phyloP scores from a whole-genome alignment of 2,113 vertebrate genomes.

The Lepus europaeus region DNA sequence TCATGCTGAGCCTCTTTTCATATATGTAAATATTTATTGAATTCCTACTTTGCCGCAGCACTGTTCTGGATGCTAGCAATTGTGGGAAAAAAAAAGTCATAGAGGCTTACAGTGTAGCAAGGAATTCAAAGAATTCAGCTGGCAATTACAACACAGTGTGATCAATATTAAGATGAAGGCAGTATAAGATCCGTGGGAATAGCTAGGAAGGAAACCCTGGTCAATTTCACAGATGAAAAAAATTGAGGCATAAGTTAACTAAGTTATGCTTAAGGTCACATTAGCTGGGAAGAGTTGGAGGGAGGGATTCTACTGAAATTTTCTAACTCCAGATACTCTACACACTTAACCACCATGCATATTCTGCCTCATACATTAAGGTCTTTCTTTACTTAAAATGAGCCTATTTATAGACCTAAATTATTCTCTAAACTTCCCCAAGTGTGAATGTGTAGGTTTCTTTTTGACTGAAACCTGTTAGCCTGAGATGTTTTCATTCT shows the following conservation, averaged over 20 bases:
- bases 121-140: background rate
- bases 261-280: conserved; percentile 8
- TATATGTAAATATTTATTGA: background rate
- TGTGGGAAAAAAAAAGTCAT: conserved; percentile 23
- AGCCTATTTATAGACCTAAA: background rate
- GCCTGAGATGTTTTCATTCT: background rate
- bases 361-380: background rate
- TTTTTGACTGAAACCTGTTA: background rate
- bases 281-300: background rate
- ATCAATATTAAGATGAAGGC: conserved; percentile 15
- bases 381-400: conserved; percentile 38
- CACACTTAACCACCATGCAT: background rate
- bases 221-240: conserved; percentile 20
- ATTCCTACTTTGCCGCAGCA: background rate
- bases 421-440: background rate
- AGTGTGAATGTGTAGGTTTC: background rate
- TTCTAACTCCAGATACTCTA: background rate
- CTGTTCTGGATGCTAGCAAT: background rate
- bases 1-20: background rate
- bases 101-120: background rate
- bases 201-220: conserved; percentile 51
- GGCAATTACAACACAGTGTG: background rate
- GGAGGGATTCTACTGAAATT: conserved; percentile 34
- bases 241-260: conserved; percentile 19
- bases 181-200: background rate